Percentiles rank a stretch among this genome's conserved stretches.
These are phyloP conservation scores for Pogonomyrmex barbatus DNA, from an alignment of 1,140 invertebrate species.

Conservation along the genomic window DNA sequence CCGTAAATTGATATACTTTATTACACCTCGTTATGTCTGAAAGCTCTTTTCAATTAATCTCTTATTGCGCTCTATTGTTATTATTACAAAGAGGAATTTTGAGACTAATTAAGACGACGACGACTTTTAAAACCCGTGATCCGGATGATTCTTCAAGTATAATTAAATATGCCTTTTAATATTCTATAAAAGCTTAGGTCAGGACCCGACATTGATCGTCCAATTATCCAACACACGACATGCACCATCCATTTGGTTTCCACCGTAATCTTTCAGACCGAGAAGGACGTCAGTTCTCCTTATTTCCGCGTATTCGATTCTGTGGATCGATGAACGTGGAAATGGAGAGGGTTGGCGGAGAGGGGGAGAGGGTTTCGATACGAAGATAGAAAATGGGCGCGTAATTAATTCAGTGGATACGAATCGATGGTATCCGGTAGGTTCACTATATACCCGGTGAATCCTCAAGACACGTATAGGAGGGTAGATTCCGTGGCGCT, in stretches of 20 bases:
- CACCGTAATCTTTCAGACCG: conserved; percentile 62
- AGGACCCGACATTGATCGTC: conserved; percentile 27
- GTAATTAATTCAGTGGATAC: conserved; percentile 78
- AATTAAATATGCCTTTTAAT: conserved; percentile 37
- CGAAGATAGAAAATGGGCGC: conserved; percentile 73
- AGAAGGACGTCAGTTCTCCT: conserved; percentile 64
- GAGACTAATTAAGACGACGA: background rate
- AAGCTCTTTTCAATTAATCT: background rate
- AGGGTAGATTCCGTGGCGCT: conserved; percentile 21
- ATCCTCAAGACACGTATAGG: conserved; percentile 55
- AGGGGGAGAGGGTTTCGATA: conserved; percentile 65
- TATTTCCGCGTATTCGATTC: conserved; percentile 71
- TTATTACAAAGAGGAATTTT: background rate
- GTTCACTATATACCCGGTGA: conserved; percentile 61
- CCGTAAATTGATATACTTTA: background rate
- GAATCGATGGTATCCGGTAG: conserved; percentile 67
- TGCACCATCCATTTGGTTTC: conserved; percentile 52
- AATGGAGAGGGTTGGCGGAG: conserved; percentile 57
- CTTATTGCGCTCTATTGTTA: background rate
- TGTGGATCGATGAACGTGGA: conserved; percentile 72
- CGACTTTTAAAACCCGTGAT: background rate
- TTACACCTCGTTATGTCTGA: background rate
- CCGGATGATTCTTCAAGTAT: background rate
- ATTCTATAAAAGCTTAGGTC: background rate
- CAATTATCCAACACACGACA: conserved; percentile 17